Percentiles rank a stretch among this genome's conserved stretches.
Evolutionary conservation across 2,797 vertebrate genomes (phyloP).

Genomic region (Galago senegalensis): DNA sequence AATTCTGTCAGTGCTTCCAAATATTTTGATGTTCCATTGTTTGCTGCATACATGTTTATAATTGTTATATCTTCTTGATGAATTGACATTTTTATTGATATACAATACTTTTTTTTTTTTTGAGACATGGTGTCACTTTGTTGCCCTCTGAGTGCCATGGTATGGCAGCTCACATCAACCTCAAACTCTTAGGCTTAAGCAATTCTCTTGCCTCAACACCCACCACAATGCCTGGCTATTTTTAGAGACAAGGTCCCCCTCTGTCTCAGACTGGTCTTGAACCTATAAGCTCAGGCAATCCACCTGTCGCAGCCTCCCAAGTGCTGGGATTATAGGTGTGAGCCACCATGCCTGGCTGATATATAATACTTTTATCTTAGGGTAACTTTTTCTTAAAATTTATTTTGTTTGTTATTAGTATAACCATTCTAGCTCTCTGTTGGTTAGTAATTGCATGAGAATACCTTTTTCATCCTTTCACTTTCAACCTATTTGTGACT

Average conservation of each 20-base stretch:
- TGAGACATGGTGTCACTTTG: too few species aligned
- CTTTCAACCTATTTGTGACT: not conserved
- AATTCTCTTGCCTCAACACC: too few species aligned
- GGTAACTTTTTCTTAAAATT: not conserved
- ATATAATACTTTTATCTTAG: not conserved
- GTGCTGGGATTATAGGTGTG: too few species aligned
- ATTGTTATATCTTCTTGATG: not conserved
- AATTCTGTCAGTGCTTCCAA: not conserved
- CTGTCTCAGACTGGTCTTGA: too few species aligned
- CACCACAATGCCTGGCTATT: too few species aligned
- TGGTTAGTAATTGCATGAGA: not conserved
- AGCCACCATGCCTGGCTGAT: too few species aligned
- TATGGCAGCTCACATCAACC: too few species aligned
- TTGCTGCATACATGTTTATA: not conserved
- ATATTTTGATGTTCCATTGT: not conserved
- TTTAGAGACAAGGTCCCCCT: too few species aligned
- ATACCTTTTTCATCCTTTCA: not conserved
- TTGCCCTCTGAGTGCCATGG: too few species aligned
- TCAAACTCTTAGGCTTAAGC: too few species aligned
- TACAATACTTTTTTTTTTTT: not conserved
- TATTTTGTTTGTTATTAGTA: not conserved
- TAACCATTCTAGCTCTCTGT: not conserved
- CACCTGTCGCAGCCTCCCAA: too few species aligned
- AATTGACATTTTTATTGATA: not conserved
- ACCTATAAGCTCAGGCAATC: too few species aligned